phyloP scores from a whole-genome alignment of 2,113 vertebrate species.

The Oreocharis arfaki region DNA sequence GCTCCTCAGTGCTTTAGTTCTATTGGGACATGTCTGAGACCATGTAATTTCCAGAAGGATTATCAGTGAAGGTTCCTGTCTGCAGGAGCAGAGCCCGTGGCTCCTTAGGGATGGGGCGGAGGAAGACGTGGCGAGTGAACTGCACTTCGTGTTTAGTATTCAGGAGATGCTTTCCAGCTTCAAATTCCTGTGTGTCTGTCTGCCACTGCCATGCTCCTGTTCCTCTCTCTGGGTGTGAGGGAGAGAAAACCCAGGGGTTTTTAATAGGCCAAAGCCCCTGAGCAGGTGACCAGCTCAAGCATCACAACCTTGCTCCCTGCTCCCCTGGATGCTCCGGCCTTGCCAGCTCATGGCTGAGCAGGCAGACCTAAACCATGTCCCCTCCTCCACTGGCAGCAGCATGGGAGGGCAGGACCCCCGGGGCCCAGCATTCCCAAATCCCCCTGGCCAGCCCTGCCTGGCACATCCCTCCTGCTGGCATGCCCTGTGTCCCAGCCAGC shows the following conservation, averaged over 20 bases:
- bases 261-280: background rate
- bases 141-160: background rate
- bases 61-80: fast-evolving
- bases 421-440: background rate
- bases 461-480: fast-evolving
- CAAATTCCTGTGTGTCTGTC: background rate
- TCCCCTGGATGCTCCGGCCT: fast-evolving
- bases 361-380: fast-evolving
- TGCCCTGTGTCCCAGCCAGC: fast-evolving
- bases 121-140: fast-evolving
- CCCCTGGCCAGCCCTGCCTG: background rate
- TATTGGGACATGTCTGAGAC: fast-evolving
- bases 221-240: background rate
- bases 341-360: background rate
- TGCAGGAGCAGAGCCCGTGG: background rate
- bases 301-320: background rate
- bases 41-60: background rate
- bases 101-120: background rate
- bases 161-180: background rate
- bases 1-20: background rate
- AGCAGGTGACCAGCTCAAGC: background rate
- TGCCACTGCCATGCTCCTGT: background rate
- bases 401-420: fast-evolving
- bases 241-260: background rate
- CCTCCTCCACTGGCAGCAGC: background rate